A percentile compares a stretch with the other conserved stretches of the same genome.
Conservation (phyloP, 2,888 invertebrate species). For the Chirona hameri region DNA sequence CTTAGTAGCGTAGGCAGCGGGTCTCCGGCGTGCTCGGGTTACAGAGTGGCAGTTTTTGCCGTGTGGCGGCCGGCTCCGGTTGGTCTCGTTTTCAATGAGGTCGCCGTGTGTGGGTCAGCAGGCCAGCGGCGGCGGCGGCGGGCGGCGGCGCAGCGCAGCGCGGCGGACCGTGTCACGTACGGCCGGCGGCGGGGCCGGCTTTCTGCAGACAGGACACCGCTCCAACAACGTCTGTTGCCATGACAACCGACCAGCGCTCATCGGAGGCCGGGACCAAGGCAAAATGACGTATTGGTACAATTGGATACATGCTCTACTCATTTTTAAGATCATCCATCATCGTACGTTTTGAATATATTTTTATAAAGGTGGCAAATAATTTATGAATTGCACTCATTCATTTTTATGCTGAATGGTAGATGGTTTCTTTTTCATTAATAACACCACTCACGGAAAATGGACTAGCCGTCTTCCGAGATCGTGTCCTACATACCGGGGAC, state of each 20-base stretch:
- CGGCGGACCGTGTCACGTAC: background rate
- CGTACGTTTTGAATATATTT: background rate
- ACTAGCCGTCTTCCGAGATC: too few species aligned
- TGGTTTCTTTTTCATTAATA: too few species aligned
- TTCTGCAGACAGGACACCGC: too few species aligned
- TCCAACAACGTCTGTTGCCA: background rate
- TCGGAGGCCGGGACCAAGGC: too few species aligned
- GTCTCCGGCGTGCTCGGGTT: background rate
- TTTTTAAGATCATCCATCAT: background rate
- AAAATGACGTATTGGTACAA: background rate
- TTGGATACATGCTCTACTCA: background rate
- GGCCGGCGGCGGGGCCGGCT: background rate
- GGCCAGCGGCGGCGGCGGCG: background rate
- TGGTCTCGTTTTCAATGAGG: background rate
- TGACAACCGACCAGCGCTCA: background rate
- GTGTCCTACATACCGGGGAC: too few species aligned
- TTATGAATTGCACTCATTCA: too few species aligned
- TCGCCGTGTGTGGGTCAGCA: background rate
- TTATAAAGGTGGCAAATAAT: too few species aligned
- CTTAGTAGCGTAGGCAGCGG: background rate
- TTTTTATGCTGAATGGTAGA: too few species aligned
- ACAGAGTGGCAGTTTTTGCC: background rate
- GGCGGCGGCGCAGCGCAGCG: background rate
- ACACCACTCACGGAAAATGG: too few species aligned
- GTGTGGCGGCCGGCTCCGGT: background rate